Base-by-base conservation (phyloP, 1,140 invertebrate species). In the Anastrepha obliqua region DNA sequence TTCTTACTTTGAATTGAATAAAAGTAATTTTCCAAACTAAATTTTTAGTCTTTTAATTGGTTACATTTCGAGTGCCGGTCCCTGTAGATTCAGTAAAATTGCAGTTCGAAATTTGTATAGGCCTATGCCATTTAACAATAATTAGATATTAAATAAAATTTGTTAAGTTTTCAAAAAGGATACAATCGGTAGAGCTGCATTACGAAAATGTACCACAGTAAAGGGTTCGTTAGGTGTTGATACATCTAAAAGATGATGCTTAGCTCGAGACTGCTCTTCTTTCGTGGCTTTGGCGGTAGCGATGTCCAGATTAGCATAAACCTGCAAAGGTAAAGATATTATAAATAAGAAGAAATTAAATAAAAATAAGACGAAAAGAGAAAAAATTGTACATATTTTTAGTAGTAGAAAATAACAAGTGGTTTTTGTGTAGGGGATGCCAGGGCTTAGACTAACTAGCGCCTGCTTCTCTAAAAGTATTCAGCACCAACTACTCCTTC, bases 221-320 rank as follows among this genome's bases (percentile, higher is more conserved):
- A 96, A 99, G 51, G 95, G 95, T 88, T 96, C 94, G 51, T 96
- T 92, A 0, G 98, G 98, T 89, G 98, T 96, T 47, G 99, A 92
- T 81, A 98, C 95, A 92, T 98, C 96, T 70, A 99, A 94, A 90
- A 99, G 94, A 93, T 99, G 98, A 94, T 99, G 99, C 2, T 94
- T 95, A 2, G 96, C 97, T 88, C 94, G 90, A 55, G 94, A 90
- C 90, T 95, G 95, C 93, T 99, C 99, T 90, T 97, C 96, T 59
- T 91, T 90, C 0, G 97, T 98, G 0, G 98, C 97, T 94, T 99
- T 99, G 39, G 99, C 99, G 0, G 98, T 99, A 85, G 98, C 96
- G 89, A 99, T 98, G 91, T 99, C 97, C 89, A 99, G 93, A 6
- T 97, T 96, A 94, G 97, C 97, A 94, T 99, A 99, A 7, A 99